These are phyloP conservation scores for Bactericera cockerelli DNA, from an alignment of 1,140 invertebrate genomes.

Conservation along the genomic window DNA sequence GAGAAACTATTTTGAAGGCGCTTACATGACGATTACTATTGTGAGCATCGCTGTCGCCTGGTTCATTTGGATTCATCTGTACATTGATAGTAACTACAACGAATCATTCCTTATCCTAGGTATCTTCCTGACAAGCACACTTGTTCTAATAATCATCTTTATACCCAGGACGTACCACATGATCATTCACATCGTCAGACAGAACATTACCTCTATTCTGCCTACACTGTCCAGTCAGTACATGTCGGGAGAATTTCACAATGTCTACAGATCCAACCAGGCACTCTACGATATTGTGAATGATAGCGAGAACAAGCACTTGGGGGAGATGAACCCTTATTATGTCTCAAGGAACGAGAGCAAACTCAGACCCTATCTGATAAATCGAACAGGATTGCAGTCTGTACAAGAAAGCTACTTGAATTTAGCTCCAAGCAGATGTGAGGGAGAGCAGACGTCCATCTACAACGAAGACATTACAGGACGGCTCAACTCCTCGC, in stretches of 20 bases:
- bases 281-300: slow-evolving; percentile 27
- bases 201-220: slow-evolving; percentile 25
- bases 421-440: not conserved
- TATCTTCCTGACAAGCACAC: slow-evolving; percentile 28
- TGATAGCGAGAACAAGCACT: not conserved
- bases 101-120: slow-evolving; percentile 32
- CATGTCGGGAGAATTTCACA: slow-evolving; percentile 18
- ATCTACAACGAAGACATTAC: not conserved
- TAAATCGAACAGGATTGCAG: not conserved
- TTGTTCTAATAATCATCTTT: slow-evolving; percentile 36
- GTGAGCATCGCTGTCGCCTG: slow-evolving; percentile 33
- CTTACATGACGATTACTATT: slow-evolving; percentile 34
- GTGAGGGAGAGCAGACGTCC: not conserved
- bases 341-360: not conserved
- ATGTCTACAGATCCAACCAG: slow-evolving; percentile 26
- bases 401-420: not conserved
- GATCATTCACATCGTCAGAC: slow-evolving; percentile 28
- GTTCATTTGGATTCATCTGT: slow-evolving; percentile 36
- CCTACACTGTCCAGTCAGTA: slow-evolving; percentile 20
- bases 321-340: slow-evolving; percentile 1
- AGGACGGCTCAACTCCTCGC: not conserved
- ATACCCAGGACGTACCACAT: slow-evolving; percentile 42
- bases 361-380: not conserved
- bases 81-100: slow-evolving; percentile 26
- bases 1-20: slow-evolving; percentile 42